phyloP scores from a whole-genome alignment of 2,113 vertebrate genomes.

The Myiagra hebetior region DNA sequence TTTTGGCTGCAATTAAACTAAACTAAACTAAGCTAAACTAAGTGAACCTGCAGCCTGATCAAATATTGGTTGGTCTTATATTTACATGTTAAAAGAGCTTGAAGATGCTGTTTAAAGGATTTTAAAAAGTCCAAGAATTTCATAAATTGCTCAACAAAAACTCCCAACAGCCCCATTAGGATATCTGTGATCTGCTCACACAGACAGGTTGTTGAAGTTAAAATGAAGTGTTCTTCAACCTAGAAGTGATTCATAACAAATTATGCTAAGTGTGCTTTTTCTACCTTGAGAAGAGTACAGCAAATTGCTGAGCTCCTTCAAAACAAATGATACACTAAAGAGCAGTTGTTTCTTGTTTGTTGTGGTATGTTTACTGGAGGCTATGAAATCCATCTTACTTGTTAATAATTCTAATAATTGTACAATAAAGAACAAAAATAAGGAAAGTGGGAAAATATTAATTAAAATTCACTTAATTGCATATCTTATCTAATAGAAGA shows the following conservation, averaged over 20 bases:
- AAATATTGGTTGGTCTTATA: not conserved
- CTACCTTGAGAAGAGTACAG: not conserved
- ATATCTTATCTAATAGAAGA: not conserved
- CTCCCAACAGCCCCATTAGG: not conserved
- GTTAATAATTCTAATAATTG: not conserved
- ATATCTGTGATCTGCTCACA: not conserved
- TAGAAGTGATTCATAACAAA: not conserved
- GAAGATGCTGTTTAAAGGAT: not conserved
- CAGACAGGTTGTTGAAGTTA: not conserved
- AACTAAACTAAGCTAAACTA: not conserved
- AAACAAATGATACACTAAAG: not conserved
- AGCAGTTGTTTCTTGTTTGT: not conserved
- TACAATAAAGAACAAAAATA: not conserved
- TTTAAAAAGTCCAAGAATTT: not conserved
- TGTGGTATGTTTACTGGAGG: not conserved
- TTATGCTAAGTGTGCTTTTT: not conserved
- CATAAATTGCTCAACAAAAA: not conserved
- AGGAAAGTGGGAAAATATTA: not conserved
- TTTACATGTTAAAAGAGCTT: not conserved
- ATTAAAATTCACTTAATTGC: not conserved
- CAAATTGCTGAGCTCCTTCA: not conserved
- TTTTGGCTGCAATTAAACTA: not conserved
- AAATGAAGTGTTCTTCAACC: not conserved
- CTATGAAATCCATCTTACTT: not conserved
- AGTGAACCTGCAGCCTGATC: not conserved